Evolutionary conservation across 2,113 vertebrate species (phyloP).

Genomic region (Noturus placidus): DNA sequence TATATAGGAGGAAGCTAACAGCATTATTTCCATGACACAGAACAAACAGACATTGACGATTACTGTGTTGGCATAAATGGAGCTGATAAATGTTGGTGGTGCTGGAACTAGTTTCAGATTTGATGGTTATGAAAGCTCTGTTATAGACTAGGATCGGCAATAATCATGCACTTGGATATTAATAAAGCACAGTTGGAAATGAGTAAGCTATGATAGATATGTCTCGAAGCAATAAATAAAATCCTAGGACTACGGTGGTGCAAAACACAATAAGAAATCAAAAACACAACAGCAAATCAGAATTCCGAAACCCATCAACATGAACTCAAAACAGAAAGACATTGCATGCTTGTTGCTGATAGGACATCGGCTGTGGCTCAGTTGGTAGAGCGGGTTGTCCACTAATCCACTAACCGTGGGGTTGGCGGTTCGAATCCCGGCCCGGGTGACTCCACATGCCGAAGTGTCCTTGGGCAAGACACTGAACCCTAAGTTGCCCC

Average conservation of each 20-base stretch:
- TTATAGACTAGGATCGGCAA: neutral
- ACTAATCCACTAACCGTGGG: too few relatives aligned
- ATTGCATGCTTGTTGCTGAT: neutral
- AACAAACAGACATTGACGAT: constrained; percentile 16
- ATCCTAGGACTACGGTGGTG: neutral
- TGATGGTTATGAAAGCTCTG: neutral
- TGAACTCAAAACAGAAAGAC: neutral
- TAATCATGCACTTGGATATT: neutral
- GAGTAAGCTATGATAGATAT: neutral
- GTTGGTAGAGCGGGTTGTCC: too few relatives aligned
- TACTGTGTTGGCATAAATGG: neutral
- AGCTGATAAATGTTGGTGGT: neutral
- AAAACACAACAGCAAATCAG: neutral
- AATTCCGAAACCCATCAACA: neutral
- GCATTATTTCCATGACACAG: constrained; percentile 10
- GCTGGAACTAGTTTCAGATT: neutral
- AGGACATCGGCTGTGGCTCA: too few relatives aligned
- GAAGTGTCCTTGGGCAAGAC: too few relatives aligned
- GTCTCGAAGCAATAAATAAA: neutral
- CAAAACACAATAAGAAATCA: neutral
- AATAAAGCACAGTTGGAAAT: neutral
- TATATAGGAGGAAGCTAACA: neutral
- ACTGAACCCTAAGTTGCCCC: too few relatives aligned
- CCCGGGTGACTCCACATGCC: too few relatives aligned
- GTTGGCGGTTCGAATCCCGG: too few relatives aligned